These are phyloP conservation scores for Schizopygopsis malacanthus DNA, from an alignment of 2,797 vertebrate genomes.

Conservation along the genomic window DNA sequence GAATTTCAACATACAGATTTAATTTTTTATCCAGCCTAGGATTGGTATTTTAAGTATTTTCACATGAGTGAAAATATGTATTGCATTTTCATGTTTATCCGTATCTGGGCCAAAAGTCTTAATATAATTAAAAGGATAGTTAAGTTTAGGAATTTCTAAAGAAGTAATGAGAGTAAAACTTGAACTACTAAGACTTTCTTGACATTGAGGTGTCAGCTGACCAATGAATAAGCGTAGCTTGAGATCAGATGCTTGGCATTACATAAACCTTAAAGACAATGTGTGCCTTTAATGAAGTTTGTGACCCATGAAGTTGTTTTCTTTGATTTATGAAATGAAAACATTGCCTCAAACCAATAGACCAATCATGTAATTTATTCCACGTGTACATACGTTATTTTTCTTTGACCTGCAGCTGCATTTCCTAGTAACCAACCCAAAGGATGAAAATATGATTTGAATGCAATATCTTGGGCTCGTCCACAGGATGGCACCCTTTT, in stretches of 20 bases:
- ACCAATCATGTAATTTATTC: slow-evolving; percentile 22
- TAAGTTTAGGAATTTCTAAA: not conserved
- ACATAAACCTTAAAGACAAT: not conserved
- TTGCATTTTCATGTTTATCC: slow-evolving; percentile 1
- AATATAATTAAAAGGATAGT: not conserved
- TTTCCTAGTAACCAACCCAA: not conserved
- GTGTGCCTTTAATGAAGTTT: slow-evolving; percentile 10
- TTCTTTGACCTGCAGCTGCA: not conserved
- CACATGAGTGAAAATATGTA: slow-evolving; percentile 28
- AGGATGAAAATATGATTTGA: slow-evolving; percentile 17
- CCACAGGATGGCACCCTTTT: slow-evolving; percentile 55
- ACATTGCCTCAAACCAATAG: not conserved
- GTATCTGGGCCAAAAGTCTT: not conserved
- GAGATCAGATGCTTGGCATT: slow-evolving; percentile 2
- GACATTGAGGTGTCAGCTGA: slow-evolving; percentile 4
- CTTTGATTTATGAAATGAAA: slow-evolving; percentile 18
- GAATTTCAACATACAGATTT: slow-evolving; percentile 4
- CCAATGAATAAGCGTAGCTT: slow-evolving; percentile 9
- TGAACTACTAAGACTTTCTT: not conserved
- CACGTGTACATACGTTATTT: not conserved
- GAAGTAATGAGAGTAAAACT: not conserved
- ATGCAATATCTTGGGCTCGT: slow-evolving; percentile 45
- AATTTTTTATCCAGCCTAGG: slow-evolving; percentile 8
- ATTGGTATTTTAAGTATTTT: slow-evolving; percentile 32
- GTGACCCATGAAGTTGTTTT: not conserved